Conservation (phyloP, 2,888 invertebrate species). For the Melanotus villosus region DNA sequence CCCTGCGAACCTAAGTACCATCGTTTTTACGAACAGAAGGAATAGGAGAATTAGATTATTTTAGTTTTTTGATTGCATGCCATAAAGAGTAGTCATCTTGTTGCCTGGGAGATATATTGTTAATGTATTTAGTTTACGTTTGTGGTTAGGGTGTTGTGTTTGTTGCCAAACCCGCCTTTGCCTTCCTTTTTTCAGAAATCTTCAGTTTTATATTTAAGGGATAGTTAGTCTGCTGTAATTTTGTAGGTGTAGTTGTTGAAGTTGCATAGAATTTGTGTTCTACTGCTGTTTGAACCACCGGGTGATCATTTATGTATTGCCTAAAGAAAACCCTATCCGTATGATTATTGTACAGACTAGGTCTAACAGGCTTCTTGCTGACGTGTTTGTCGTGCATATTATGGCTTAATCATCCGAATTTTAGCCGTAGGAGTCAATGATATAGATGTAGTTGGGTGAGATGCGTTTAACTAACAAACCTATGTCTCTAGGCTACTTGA, state of each 20-base stretch:
- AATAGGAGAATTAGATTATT: slow-evolving; percentile 5
- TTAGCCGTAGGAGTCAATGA: neutral
- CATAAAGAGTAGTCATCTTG: slow-evolving; percentile 7
- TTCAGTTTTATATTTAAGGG: slow-evolving; percentile 1
- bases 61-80: neutral
- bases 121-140: neutral
- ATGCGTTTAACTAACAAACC: slow-evolving; percentile 13
- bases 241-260: neutral
- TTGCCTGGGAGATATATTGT: neutral
- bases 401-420: slow-evolving; percentile 1
- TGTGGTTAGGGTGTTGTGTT: neutral
- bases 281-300: neutral
- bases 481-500: no score
- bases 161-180: slow-evolving; percentile 3
- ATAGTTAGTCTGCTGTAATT: neutral
- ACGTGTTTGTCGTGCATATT: neutral
- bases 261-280: neutral
- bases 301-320: neutral
- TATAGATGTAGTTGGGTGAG: neutral
- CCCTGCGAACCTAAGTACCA: neutral
- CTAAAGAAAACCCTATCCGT: neutral
- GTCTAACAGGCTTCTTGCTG: neutral
- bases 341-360: neutral
- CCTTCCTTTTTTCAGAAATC: neutral
- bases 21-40: slow-evolving; percentile 11